A percentile compares a stretch with the other conserved stretches of the same genome.
phyloP scores from a whole-genome alignment of 2,113 vertebrate genomes.

The Malurus melanocephalus region DNA sequence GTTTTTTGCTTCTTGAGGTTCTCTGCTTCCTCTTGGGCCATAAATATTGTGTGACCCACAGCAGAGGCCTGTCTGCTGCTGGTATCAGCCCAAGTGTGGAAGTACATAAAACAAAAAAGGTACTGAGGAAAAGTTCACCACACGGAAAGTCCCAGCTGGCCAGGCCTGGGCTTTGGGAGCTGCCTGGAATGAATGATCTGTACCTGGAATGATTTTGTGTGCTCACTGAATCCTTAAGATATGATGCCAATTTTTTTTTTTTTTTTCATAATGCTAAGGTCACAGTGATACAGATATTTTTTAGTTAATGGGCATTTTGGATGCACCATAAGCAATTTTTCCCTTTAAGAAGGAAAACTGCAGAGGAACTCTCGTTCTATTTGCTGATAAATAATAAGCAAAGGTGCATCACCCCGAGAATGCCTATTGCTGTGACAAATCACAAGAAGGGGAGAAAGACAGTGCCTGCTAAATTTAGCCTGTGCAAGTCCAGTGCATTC shows the following conservation, averaged over 20 bases:
- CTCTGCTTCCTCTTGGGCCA: background rate
- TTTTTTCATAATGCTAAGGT: conserved; percentile 15
- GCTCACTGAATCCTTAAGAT: background rate
- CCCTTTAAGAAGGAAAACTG: conserved; percentile 8
- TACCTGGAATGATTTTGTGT: background rate
- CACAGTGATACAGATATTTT: conserved; percentile 15
- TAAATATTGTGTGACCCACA: conserved; percentile 9
- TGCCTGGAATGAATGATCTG: background rate
- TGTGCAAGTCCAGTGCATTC: conserved; percentile 46
- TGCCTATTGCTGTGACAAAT: conserved; percentile 62
- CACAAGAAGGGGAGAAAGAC: conserved; percentile 47
- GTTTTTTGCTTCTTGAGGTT: background rate
- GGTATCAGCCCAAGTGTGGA: conserved; percentile 26
- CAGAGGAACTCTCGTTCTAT: conserved; percentile 10
- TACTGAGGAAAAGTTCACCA: background rate
- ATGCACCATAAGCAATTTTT: conserved; percentile 15
- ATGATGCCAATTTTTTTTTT: background rate
- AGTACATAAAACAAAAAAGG: conserved; percentile 1
- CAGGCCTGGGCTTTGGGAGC: background rate
- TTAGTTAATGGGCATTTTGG: conserved; percentile 29
- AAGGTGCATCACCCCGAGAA: conserved; percentile 54
- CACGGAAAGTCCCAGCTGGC: conserved; percentile 11
- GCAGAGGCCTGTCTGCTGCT: background rate
- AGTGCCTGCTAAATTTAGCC: conserved; percentile 49
- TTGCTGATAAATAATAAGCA: conserved; percentile 44